A percentile compares a stretch with the other conserved stretches of the same genome.
Evolutionary conservation across 2,797 vertebrate species (phyloP).

Genomic region (Menidia menidia): DNA sequence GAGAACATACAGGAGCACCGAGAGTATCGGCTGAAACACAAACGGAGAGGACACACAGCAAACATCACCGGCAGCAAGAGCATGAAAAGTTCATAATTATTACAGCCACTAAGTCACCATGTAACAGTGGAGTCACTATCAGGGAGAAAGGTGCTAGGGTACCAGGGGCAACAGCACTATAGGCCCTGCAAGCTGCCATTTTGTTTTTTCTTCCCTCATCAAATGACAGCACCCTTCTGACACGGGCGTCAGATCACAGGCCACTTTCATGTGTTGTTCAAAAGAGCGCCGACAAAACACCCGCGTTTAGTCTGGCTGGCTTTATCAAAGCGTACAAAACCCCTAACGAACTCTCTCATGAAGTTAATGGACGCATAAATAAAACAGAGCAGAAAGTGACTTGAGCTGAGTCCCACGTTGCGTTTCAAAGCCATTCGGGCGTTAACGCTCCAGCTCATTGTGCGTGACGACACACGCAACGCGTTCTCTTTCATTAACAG

Average conservation of each 20-base stretch:
- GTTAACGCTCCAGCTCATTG: constrained; percentile 11
- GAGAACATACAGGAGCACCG: too few relatives aligned
- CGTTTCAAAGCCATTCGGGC: neutral
- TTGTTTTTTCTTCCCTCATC: neutral
- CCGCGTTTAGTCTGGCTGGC: neutral
- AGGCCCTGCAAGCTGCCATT: neutral
- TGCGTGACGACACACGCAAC: constrained; percentile 9
- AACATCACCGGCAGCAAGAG: too few relatives aligned
- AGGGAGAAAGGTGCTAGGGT: too few relatives aligned
- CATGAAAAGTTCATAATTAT: too few relatives aligned
- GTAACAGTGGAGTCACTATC: too few relatives aligned
- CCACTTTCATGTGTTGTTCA: constrained; percentile 2
- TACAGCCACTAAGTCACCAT: too few relatives aligned
- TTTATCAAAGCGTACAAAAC: constrained; percentile 9
- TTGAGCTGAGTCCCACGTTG: neutral
- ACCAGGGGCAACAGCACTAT: too few relatives aligned
- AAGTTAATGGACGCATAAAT: neutral
- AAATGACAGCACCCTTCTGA: neutral
- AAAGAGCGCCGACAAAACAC: neutral
- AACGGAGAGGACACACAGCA: too few relatives aligned
- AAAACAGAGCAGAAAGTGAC: neutral
- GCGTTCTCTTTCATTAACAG: constrained; percentile 21
- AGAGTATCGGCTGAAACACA: too few relatives aligned
- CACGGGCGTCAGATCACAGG: constrained; percentile 1
- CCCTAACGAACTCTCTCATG: neutral